These are phyloP conservation scores for Schizothorax lantsangensis DNA, from an alignment of 2,797 vertebrate species.

Conservation along the genomic window DNA sequence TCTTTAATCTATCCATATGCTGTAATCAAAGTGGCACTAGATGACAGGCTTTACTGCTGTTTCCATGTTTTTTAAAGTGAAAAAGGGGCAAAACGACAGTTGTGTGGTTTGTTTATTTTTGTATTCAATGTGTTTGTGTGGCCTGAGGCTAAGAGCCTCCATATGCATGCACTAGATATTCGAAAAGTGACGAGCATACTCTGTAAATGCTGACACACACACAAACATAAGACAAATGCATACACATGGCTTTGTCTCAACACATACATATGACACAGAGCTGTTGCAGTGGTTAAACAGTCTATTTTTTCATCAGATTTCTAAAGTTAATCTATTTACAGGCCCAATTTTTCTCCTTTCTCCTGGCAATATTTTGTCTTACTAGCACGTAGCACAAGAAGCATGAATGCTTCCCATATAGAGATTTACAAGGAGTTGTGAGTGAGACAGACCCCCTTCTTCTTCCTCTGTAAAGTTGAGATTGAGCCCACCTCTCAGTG, in stretches of 20 bases:
- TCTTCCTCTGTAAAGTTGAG: constrained; percentile 52
- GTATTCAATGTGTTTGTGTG: constrained; percentile 67
- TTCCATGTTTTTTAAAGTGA: constrained; percentile 31
- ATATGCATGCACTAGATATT: constrained; percentile 56
- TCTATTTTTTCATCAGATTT: constrained; percentile 58
- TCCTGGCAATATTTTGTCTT: constrained; percentile 76
- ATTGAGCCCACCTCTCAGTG: constrained; percentile 54
- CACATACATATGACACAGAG: neutral
- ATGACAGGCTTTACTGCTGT: constrained; percentile 64
- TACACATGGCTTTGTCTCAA: neutral
- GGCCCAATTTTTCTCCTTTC: constrained; percentile 76
- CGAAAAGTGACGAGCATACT: constrained; percentile 46
- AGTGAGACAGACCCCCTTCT: constrained; percentile 26
- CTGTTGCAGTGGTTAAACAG: neutral
- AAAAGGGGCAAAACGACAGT: constrained; percentile 53
- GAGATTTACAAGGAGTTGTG: constrained; percentile 77
- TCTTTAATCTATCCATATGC: neutral
- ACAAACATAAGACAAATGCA: neutral
- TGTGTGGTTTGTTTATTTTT: constrained; percentile 69
- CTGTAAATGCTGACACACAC: constrained; percentile 26
- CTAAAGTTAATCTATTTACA: neutral
- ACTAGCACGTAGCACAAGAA: constrained; percentile 69
- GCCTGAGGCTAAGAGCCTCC: constrained; percentile 56
- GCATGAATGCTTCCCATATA: constrained; percentile 77
- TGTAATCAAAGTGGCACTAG: constrained; percentile 8